These are phyloP conservation scores for Cromileptes altivelis DNA, from an alignment of 2,113 vertebrate species.

Conservation along the genomic window DNA sequence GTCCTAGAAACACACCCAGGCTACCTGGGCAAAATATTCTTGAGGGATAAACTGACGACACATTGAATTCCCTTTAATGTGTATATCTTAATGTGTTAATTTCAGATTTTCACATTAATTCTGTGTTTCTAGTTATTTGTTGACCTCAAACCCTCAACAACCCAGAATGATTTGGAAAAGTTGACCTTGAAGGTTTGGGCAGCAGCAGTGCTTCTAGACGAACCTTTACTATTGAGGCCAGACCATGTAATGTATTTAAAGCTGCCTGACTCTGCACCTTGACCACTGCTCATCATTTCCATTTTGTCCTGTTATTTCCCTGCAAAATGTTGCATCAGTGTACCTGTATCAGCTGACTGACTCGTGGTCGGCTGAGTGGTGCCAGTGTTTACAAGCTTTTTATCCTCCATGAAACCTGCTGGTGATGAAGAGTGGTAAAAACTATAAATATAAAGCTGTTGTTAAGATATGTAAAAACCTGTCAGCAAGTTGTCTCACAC, in stretches of 20 bases:
- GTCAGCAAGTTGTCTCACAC: neutral
- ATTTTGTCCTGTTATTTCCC: neutral
- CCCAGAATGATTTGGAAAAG: neutral
- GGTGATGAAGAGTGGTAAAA: neutral
- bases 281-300: neutral
- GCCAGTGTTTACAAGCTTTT: neutral
- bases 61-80: neutral
- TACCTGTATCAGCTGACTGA: no score
- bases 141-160: neutral
- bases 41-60: neutral
- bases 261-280: neutral
- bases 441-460: neutral
- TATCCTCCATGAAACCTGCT: neutral
- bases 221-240: neutral
- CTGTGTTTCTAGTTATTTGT: neutral
- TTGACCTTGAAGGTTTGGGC: neutral
- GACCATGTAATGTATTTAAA: constrained; percentile 1
- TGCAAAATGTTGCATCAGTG: no score
- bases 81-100: neutral
- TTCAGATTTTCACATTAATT: neutral
- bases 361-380: neutral
- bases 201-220: neutral
- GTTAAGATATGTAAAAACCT: neutral
- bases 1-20: neutral
- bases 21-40: no score